These are phyloP conservation scores for Salpingus planirostris DNA, from an alignment of 2,888 invertebrate species.

Conservation along the genomic window DNA sequence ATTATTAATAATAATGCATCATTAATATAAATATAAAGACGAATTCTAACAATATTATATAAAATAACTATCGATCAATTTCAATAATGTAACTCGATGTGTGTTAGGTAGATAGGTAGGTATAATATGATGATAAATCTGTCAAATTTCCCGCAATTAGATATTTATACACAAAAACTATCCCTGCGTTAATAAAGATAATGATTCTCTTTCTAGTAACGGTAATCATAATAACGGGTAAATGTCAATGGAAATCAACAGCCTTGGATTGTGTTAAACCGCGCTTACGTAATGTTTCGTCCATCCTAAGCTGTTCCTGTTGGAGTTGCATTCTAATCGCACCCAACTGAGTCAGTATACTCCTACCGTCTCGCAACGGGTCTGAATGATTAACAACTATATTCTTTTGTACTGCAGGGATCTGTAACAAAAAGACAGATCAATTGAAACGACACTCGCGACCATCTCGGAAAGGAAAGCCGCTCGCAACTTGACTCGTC, in stretches of 20 bases:
- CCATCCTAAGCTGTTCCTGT: conserved; percentile 53
- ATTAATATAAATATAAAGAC: conserved; percentile 33
- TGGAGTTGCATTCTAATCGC: conserved; percentile 60
- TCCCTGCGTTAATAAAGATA: too few species aligned
- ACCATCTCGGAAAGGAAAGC: too few species aligned
- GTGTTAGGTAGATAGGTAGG: conserved; percentile 21
- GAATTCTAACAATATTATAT: conserved; percentile 35
- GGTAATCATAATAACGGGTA: too few species aligned
- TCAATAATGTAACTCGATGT: conserved; percentile 28
- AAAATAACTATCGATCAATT: conserved; percentile 31
- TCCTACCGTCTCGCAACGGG: conserved; percentile 38
- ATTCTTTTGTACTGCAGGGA: conserved; percentile 58
- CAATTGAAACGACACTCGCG: too few species aligned
- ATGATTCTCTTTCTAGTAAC: too few species aligned
- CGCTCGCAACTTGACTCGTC: too few species aligned
- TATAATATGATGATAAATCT: conserved; percentile 5
- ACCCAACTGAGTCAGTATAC: conserved; percentile 59
- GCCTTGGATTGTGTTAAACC: conserved; percentile 38
- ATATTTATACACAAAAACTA: not conserved
- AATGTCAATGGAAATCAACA: conserved; percentile 38
- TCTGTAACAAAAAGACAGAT: conserved; percentile 38
- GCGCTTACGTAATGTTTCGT: conserved; percentile 41
- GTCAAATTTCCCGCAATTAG: too few species aligned
- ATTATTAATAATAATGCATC: too few species aligned
- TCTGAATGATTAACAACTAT: conserved; percentile 44